These are phyloP conservation scores for Schizaphis graminum DNA, from an alignment of 2,888 invertebrate genomes.

Conservation along the genomic window DNA sequence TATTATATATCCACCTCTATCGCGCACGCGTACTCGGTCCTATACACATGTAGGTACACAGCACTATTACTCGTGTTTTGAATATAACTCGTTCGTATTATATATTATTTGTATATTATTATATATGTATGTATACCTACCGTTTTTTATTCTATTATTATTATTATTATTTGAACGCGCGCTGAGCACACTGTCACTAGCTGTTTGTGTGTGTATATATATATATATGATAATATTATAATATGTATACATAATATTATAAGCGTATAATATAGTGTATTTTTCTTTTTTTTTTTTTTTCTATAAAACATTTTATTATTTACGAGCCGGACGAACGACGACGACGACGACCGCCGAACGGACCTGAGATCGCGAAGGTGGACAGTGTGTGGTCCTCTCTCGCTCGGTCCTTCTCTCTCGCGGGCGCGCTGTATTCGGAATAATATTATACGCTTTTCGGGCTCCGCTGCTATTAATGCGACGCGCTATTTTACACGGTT, in stretches of 20 bases:
- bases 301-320: slow-evolving; percentile 32
- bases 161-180: not conserved
- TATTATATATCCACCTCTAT: not conserved
- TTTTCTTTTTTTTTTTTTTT: not conserved
- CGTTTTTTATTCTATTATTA: slow-evolving; percentile 7
- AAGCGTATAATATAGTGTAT: not conserved
- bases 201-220: not conserved
- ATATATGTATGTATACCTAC: not conserved
- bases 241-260: not conserved
- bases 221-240: not conserved
- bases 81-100: slow-evolving; percentile 2
- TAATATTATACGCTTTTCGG: not conserved
- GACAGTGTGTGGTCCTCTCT: slow-evolving; percentile 39
- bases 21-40: not conserved
- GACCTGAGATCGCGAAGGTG: slow-evolving; percentile 40
- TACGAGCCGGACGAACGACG: slow-evolving; percentile 30
- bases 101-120: not conserved
- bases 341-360: slow-evolving; percentile 29
- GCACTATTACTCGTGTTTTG: slow-evolving; percentile 30
- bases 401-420: not conserved
- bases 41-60: not conserved
- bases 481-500: not conserved
- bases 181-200: not conserved
- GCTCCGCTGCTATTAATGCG: not conserved
- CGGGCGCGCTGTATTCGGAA: not conserved